A percentile compares a stretch with the other conserved stretches of the same genome.
Evolutionary conservation across 1,140 invertebrate species (phyloP).

Genomic region (Bombyx mandarina): DNA sequence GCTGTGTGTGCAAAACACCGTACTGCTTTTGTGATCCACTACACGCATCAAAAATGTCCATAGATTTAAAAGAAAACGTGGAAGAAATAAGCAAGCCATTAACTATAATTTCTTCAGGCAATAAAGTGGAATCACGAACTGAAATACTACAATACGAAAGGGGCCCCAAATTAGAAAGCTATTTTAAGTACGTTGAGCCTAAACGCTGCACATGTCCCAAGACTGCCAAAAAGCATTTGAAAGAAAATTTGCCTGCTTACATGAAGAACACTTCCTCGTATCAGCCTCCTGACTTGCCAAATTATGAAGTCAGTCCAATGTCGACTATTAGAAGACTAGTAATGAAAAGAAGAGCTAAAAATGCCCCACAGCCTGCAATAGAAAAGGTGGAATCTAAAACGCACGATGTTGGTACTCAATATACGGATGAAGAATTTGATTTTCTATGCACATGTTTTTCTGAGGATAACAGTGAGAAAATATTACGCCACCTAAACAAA

Average conservation of each 20-base stretch:
- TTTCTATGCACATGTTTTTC: conserved; percentile 43
- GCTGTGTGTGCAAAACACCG: conserved; percentile 31
- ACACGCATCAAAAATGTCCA: conserved; percentile 14
- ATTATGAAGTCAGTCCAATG: conserved; percentile 42
- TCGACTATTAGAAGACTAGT: conserved; percentile 37
- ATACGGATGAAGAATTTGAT: conserved; percentile 41
- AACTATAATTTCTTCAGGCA: conserved; percentile 11
- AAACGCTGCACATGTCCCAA: conserved; percentile 38
- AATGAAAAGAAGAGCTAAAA: conserved; percentile 21
- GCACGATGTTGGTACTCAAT: conserved; percentile 36
- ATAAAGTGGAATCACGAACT: conserved; percentile 23
- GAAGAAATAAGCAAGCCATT: not conserved
- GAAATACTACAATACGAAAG: conserved; percentile 25
- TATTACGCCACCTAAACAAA: conserved; percentile 15
- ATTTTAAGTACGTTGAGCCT: conserved; percentile 34
- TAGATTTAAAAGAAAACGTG: not conserved
- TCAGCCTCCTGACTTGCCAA: conserved; percentile 30
- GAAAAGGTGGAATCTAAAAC: conserved; percentile 22
- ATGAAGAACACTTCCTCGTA: conserved; percentile 48
- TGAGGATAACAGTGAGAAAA: conserved; percentile 29
- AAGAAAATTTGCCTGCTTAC: conserved; percentile 47
- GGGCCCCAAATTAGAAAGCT: conserved; percentile 52
- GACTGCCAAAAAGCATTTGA: conserved; percentile 42
- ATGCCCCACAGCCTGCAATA: conserved; percentile 8
- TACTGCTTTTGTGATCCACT: conserved; percentile 36